Percentiles rank a stretch among this genome's conserved stretches.
Evolutionary conservation across 2,797 vertebrate genomes (phyloP).

Genomic region (Acridotheres tristis): DNA sequence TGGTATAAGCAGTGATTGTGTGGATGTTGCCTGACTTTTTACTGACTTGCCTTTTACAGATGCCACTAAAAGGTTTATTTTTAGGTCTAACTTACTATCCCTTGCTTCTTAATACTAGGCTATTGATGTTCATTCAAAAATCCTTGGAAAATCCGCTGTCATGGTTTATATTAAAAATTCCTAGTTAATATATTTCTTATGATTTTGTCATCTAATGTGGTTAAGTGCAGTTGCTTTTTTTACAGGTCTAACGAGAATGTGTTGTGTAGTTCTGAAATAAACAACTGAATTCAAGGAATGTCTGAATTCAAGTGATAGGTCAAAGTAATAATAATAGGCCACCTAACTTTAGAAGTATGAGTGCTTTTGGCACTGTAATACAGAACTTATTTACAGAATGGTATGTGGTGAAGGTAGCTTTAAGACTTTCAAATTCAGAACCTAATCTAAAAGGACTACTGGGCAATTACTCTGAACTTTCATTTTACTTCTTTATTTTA

Average conservation of each 20-base stretch:
- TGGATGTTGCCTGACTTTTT: background rate
- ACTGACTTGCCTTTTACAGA: background rate
- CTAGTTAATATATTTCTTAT: background rate
- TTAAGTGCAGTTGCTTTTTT: background rate
- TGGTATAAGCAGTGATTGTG: rapidly evolving
- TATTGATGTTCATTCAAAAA: background rate
- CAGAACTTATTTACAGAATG: background rate
- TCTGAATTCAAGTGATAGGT: background rate
- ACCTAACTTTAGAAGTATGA: background rate
- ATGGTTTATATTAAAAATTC: background rate
- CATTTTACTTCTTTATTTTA: background rate
- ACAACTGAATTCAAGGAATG: background rate
- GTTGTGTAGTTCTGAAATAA: background rate
- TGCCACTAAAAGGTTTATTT: background rate
- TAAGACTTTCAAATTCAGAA: background rate
- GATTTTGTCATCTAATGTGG: background rate
- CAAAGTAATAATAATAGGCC: background rate
- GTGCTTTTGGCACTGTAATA: background rate
- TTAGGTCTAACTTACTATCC: background rate
- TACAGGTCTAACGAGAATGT: background rate
- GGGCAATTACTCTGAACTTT: background rate
- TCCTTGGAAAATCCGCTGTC: background rate
- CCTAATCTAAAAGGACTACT: background rate
- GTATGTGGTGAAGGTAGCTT: background rate
- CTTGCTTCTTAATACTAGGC: background rate